Conservation (phyloP, 1,140 invertebrate species). For the Sarcophaga peregrina region DNA sequence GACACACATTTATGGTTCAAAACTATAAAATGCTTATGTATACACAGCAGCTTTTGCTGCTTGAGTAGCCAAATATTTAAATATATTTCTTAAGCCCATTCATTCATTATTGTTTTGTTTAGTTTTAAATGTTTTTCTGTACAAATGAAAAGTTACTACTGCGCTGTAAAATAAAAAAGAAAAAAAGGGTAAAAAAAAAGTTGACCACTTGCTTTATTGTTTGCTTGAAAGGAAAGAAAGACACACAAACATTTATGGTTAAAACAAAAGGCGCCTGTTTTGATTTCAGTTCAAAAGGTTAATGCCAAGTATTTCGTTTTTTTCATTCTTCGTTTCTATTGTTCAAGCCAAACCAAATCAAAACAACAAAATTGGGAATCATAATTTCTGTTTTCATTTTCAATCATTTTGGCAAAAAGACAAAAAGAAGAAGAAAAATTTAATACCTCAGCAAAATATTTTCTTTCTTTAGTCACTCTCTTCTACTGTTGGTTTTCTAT, state of each 20-base stretch:
- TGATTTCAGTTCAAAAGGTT: conserved; percentile 19
- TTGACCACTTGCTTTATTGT: conserved; percentile 24
- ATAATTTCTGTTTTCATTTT: too few species aligned
- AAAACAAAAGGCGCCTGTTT: conserved; percentile 24
- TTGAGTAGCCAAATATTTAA: conserved; percentile 26
- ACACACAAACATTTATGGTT: background rate
- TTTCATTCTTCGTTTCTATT: background rate
- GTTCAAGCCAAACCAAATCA: background rate
- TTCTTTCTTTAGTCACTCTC: too few species aligned
- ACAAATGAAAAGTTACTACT: background rate
- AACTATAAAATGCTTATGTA: background rate
- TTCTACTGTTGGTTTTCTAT: too few species aligned
- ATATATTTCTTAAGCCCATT: background rate
- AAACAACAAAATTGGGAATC: too few species aligned
- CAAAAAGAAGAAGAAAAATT: too few species aligned
- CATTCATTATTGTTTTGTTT: too few species aligned
- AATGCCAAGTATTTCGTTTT: conserved; percentile 11
- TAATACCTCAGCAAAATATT: too few species aligned
- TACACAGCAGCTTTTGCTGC: conserved; percentile 22
- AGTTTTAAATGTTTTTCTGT: background rate
- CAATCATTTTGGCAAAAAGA: too few species aligned
- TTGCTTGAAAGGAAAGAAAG: background rate
- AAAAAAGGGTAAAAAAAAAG: background rate
- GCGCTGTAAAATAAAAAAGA: too few species aligned
- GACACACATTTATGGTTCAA: conserved; percentile 2